Base-by-base conservation (phyloP, 2,888 invertebrate genomes). In the Lochmaea capreae region DNA sequence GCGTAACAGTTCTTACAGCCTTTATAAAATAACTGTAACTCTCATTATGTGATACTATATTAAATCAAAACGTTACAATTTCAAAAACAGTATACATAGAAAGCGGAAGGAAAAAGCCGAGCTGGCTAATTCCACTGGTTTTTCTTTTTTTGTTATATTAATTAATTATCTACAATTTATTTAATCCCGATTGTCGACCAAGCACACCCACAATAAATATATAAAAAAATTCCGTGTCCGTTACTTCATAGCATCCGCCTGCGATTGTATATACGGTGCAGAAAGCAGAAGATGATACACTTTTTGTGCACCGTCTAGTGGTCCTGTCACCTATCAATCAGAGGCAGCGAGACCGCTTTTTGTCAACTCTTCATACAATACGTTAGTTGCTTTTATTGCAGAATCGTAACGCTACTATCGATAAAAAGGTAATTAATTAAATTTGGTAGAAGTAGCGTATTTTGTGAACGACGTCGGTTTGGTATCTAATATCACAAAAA, bases 301-400 rank as follows among this genome's bases (percentile, higher is more conserved):
- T 87, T 87, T 86, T 87, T 87, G 85, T 82, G 78, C 79, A 78
- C 84, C 84, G 86, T 86, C 86, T 86, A 86, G 85, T 82, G 85
- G 83, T 81, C 82, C 86, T 86, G 87, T 87, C 87, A 87, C 87
- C 86, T 87, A 87, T 87, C 87, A 87, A 87, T 87, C 87, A 87
- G 85, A 83, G 83, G 85, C 80, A 84, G 85, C 85, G 87, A 84
- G 86, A 87, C 87, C 86, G 84, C 87, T 87, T 87, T 87, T 87
- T 87, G 87, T 87, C 87, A 87, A 86, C 84, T 84, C 84, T 84
- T 86, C 86, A 86, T 87, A 86, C 86, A 84, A 85, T 84, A 84
- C 85, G 84, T 85, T 86, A 85, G 81, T n/a, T n/a, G n/a, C n/a
- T n/a, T n/a, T n/a, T n/a, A n/a, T n/a, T 78, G 74, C 78, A 62